These are phyloP conservation scores for Steatornis caripensis DNA, from an alignment of 2,113 vertebrate genomes.

Conservation along the genomic window DNA sequence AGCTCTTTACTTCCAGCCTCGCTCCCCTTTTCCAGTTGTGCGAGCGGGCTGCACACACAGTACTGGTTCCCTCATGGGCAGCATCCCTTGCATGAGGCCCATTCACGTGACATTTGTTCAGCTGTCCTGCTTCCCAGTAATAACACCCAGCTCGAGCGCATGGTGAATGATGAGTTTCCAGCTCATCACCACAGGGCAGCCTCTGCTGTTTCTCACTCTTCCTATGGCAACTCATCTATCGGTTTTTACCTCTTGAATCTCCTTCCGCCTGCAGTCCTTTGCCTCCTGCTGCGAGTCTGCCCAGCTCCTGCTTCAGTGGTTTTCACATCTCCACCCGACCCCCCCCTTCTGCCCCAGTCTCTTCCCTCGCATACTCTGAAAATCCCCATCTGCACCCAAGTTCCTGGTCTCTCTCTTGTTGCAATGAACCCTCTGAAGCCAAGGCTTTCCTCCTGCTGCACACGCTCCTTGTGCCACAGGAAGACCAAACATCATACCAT, in stretches of 20 bases:
- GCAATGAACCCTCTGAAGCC: not conserved
- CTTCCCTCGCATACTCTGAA: not conserved
- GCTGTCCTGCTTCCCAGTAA: not conserved
- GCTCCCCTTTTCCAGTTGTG: not conserved
- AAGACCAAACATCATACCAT: not conserved
- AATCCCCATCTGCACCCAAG: rapidly evolving
- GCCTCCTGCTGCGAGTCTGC: not conserved
- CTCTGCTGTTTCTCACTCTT: not conserved
- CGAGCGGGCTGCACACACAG: rapidly evolving
- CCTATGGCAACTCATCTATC: not conserved
- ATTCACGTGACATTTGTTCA: not conserved
- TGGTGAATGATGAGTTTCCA: rapidly evolving
- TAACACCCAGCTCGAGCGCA: not conserved
- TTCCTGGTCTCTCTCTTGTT: not conserved
- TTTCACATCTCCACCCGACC: not conserved
- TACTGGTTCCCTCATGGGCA: not conserved
- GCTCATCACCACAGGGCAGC: not conserved
- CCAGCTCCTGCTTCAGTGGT: not conserved
- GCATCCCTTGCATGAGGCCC: not conserved
- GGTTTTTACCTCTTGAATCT: not conserved
- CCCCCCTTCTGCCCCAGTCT: not conserved
- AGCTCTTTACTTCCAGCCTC: not conserved
- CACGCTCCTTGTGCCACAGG: not conserved
- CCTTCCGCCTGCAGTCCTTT: not conserved
- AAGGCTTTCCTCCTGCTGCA: not conserved